Evolutionary conservation across 2,113 vertebrate genomes (phyloP).

Genomic region (Anseranas semipalmata): DNA sequence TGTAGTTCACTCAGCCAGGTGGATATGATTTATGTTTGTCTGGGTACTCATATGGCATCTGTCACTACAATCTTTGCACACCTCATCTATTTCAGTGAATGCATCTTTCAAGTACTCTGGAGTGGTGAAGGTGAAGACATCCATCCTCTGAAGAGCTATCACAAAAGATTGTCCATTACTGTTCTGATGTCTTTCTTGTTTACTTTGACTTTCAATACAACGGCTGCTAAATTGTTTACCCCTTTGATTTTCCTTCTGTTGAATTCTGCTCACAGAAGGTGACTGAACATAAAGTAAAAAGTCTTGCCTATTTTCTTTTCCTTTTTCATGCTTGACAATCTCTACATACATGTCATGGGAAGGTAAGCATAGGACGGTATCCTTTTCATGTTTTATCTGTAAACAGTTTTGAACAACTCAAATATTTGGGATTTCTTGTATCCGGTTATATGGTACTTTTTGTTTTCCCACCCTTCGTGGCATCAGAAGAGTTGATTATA

Average conservation of each 20-base stretch:
- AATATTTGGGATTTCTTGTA: not conserved
- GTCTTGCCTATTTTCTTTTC: not conserved
- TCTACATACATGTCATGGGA: not conserved
- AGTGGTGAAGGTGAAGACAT: not conserved
- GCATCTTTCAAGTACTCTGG: not conserved
- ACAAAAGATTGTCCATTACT: not conserved
- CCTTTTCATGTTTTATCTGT: not conserved
- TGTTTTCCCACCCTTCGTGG: not conserved
- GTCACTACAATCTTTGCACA: not conserved
- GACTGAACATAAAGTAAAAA: not conserved
- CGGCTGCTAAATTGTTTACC: not conserved
- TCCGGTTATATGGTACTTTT: not conserved
- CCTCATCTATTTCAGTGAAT: not conserved
- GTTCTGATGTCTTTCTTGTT: not conserved
- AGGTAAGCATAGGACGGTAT: not conserved
- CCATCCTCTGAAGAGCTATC: not conserved
- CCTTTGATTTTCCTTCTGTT: constrained; percentile 4
- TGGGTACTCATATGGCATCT: not conserved
- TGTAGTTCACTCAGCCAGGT: not conserved
- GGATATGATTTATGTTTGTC: not conserved
- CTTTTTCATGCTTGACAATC: not conserved
- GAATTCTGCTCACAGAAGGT: not conserved
- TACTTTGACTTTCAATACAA: not conserved
- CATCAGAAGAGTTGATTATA: not conserved
- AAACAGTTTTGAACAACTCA: not conserved